phyloP scores from a whole-genome alignment of 2,888 invertebrate species.

The Limenitis camilla region DNA sequence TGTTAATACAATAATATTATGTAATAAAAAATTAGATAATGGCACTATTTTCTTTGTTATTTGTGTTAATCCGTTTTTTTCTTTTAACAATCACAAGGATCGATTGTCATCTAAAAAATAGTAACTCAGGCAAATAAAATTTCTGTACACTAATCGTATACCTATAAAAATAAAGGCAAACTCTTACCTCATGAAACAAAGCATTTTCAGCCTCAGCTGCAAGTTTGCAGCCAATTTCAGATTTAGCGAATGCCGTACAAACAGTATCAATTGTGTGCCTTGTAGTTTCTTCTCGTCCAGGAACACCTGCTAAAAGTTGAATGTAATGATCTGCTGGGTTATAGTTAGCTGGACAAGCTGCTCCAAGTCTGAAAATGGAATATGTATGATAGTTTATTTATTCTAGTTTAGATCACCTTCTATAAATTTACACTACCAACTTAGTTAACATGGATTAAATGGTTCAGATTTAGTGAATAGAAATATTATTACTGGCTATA shows the following conservation, averaged over 20 bases:
- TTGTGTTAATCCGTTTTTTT: too few relatives aligned
- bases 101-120: background rate
- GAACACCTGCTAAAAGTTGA: slow-evolving; percentile 89
- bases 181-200: slow-evolving; percentile 47
- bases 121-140: background rate
- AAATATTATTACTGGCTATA: slow-evolving; percentile 15
- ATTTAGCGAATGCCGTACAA: slow-evolving; percentile 82
- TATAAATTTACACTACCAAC: too few relatives aligned
- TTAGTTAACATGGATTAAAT: too few relatives aligned
- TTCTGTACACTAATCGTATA: too few relatives aligned
- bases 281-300: slow-evolving; percentile 87
- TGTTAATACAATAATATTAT: too few relatives aligned
- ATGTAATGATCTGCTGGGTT: slow-evolving; percentile 97
- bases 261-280: slow-evolving; percentile 84
- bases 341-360: slow-evolving; percentile 90
- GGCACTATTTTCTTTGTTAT: too few relatives aligned
- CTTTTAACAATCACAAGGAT: too few relatives aligned
- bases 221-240: slow-evolving; percentile 76
- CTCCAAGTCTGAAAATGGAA: slow-evolving; percentile 77
- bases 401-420: background rate
- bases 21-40: too few relatives aligned
- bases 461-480: too few relatives aligned
- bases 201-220: slow-evolving; percentile 74
- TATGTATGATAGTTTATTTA: background rate
- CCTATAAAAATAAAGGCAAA: background rate